Evolutionary conservation across 2,888 invertebrate genomes (phyloP).

Genomic region (Polymixis lichenea): DNA sequence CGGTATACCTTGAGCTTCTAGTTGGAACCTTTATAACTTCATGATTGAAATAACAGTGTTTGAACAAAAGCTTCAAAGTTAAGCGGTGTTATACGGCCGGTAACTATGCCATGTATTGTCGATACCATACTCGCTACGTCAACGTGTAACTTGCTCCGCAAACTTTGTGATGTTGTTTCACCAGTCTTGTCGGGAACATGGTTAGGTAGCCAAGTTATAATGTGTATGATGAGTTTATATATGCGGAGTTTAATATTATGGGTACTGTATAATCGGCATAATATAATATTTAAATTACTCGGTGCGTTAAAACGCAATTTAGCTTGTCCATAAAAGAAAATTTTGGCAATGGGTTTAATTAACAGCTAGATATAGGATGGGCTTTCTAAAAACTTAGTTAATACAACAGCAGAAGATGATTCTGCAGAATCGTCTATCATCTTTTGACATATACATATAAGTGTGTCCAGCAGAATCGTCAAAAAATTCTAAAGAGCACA

Average conservation of each 20-base stretch:
- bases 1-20: background rate
- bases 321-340: background rate
- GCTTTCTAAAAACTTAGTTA: background rate
- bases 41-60: constrained; percentile 28
- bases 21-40: constrained; percentile 20
- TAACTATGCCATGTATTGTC: constrained; percentile 32
- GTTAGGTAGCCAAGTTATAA: background rate
- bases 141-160: constrained; percentile 35
- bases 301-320: background rate
- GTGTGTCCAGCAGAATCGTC: no score
- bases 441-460: no score
- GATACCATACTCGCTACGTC: constrained; percentile 34
- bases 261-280: background rate
- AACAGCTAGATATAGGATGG: background rate
- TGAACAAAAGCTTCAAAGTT: constrained; percentile 39
- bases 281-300: constrained; percentile 7
- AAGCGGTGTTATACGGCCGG: constrained; percentile 24
- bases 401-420: no score
- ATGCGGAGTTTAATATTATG: constrained; percentile 1
- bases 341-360: background rate
- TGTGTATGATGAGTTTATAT: background rate
- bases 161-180: constrained; percentile 44
- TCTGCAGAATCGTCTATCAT: no score
- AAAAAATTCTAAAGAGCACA: background rate
- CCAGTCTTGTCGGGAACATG: background rate